Percentiles rank a stretch among this genome's conserved stretches.
Conservation (phyloP, 2,888 invertebrate species). For the Agriopis marginaria region DNA sequence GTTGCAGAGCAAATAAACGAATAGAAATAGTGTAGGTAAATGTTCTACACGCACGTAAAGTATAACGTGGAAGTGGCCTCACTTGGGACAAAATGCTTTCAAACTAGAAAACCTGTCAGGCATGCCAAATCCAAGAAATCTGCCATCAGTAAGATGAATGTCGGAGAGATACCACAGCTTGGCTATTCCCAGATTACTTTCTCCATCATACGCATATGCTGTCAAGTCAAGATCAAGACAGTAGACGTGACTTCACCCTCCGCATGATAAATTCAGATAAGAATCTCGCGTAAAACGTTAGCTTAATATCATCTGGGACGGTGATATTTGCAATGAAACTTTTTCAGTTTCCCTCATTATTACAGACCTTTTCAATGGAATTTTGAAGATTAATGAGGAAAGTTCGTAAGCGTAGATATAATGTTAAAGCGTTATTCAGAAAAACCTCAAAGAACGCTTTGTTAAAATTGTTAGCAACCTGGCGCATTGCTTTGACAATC, state of each 20-base stretch:
- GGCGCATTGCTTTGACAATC: not conserved
- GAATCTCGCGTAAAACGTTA: constrained; percentile 8
- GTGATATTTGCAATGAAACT: constrained; percentile 23
- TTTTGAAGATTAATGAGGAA: constrained; percentile 19
- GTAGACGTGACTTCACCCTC: constrained; percentile 18
- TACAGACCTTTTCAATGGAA: constrained; percentile 9
- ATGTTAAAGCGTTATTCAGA: constrained; percentile 7
- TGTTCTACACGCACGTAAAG: too few species aligned
- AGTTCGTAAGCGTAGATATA: not conserved
- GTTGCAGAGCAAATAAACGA: too few species aligned
- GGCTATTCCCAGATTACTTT: constrained; percentile 23
- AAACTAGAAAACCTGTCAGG: constrained; percentile 11
- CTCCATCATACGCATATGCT: constrained; percentile 20
- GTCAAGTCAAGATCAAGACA: constrained; percentile 12
- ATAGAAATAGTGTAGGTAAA: not conserved
- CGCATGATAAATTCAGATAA: constrained; percentile 24
- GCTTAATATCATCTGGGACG: constrained; percentile 21
- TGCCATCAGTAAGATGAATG: constrained; percentile 8
- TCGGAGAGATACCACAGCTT: constrained; percentile 1
- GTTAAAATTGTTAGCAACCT: not conserved
- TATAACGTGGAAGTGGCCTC: not conserved
- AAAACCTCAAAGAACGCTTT: constrained; percentile 1
- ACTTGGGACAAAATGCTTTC: constrained; percentile 13
- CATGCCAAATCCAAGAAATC: not conserved
- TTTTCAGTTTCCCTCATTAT: constrained; percentile 20